Base-by-base conservation (phyloP, 2,113 vertebrate genomes). In the Pholis gunnellus region DNA sequence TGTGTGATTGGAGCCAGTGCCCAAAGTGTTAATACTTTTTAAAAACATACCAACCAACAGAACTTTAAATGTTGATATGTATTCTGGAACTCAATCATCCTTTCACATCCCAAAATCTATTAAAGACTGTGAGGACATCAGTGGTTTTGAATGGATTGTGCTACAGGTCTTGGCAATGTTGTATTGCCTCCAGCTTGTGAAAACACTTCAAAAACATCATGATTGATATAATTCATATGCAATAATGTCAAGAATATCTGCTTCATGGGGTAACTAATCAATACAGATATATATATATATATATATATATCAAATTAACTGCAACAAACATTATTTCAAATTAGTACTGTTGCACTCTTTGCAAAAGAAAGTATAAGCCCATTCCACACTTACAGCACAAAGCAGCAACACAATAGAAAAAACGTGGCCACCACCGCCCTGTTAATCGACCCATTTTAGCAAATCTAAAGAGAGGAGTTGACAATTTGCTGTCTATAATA, bases 401-500 rank as follows among this genome's bases (percentile, higher is more conserved):
- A 86, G 68, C 54, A 63, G 9, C 14, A 70, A 25, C 63, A 72
- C 69, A 40, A 20, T 0, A 61, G 22, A 76, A 69, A 31, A 67
- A 78, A 54, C 25, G 20, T 17, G 6, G 20, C 77, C 54, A 9
- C 36, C 54, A 0, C 72, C 82, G 74, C 22, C 68, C 65, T 27
- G 75, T 78, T 87, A 91, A 90, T 90, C 65, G 72, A 64, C 70
- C 87, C 72, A 69, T 87, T 90, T 90, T 64, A 84, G 77, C 81
- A 87, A 83, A 88, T 84, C 84, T 87, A 78, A 59, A 27, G 74
- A 81, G 83, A 75, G 44, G 72, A 84, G 63, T 81, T 87, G 87
- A 88, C 88, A 91, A 88, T 93, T 94, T 92, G 87, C 87, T 69
- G 86, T 83, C 85, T 89, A 84, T 93, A 94, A 93, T 89, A 79